Evolutionary conservation across 2,113 vertebrate species (phyloP), one percentile per base, ranked within the genome.

Genomic region (Paracanthobrama guichenoti): DNA sequence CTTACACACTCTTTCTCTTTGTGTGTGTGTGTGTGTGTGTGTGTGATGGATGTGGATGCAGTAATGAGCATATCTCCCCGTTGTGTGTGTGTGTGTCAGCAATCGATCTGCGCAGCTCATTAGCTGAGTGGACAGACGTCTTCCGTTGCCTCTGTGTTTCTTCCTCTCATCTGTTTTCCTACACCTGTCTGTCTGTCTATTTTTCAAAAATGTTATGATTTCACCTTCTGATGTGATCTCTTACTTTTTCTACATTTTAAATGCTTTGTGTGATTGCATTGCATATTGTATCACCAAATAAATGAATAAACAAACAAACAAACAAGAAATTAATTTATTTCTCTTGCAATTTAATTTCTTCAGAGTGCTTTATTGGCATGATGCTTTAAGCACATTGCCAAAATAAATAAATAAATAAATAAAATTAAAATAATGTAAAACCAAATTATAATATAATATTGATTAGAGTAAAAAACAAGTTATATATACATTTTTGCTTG

Each of bases 51-150:
- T 48, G 46, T 48, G 13, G 13, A 14, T 48, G 46, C 46, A 48
- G 46, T 14, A 14, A 1, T 48, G 48, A 50, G 48, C 48, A 16
- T 50, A 50, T 50, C 48, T 50, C 4, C 48, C 14, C 0, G 13
- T 4, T 35, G 22, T 20, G 64, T 10, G 18, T 75, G 72, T 83
- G 66, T 79, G 28, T 72, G 3, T 79, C 35, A 57, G 24, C 6
- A 28, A 81, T 86, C 62, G 24, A 84, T 83, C 78, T 42, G 24
- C 69, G 53, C 39, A 69, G 69, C 62, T 84, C 76, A 86, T 88
- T 88, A 88, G 69, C 77, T 64, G 62, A 81, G 66, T 85, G 60
- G 35, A 66, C 22, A 82, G 28, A 35, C 35, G 31, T 71, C 14
- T 12, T 20, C 39, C 72, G 18, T 75, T 24, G 66, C 35, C 26